Evolutionary conservation across 92 coral and sea anemone genomes (phyloP).

Genomic region (Hydrozoanthus gracilis): DNA sequence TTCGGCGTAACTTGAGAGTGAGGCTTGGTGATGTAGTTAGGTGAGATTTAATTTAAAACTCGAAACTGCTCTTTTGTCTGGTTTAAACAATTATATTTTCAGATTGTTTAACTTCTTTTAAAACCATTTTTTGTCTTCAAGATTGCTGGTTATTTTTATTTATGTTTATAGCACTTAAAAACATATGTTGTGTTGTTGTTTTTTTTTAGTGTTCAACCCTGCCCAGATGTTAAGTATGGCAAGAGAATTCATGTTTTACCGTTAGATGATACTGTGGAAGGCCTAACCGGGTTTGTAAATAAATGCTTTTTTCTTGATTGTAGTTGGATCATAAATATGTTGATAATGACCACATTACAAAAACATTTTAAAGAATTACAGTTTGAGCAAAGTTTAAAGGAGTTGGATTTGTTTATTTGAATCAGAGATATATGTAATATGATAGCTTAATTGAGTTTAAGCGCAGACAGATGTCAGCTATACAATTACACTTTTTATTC

Average conservation of each 20-base stretch:
- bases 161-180: background rate
- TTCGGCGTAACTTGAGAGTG: conserved; percentile 92
- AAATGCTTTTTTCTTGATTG: conserved; percentile 2
- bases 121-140: too few relatives aligned
- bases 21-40: conserved; percentile 95
- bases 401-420: too few relatives aligned
- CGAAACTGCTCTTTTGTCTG: too few relatives aligned
- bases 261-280: conserved; percentile 97
- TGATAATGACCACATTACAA: too few relatives aligned
- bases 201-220: conserved; percentile 88
- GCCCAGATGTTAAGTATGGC: conserved; percentile 99
- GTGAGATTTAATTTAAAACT: conserved; percentile 40
- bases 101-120: too few relatives aligned
- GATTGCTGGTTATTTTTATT: too few relatives aligned
- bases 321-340: too few relatives aligned
- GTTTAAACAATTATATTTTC: too few relatives aligned
- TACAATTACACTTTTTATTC: background rate
- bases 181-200: background rate
- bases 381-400: too few relatives aligned
- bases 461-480: background rate
- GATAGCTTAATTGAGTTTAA: too few relatives aligned
- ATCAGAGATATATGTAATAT: background rate
- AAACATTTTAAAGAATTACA: too few relatives aligned
- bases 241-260: conserved; percentile 98
- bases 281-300: conserved; percentile 82